Percentiles rank a stretch among this genome's conserved stretches.
These are phyloP conservation scores for Calliphora vomitoria DNA, from an alignment of 2,888 invertebrate species.

Conservation along the genomic window DNA sequence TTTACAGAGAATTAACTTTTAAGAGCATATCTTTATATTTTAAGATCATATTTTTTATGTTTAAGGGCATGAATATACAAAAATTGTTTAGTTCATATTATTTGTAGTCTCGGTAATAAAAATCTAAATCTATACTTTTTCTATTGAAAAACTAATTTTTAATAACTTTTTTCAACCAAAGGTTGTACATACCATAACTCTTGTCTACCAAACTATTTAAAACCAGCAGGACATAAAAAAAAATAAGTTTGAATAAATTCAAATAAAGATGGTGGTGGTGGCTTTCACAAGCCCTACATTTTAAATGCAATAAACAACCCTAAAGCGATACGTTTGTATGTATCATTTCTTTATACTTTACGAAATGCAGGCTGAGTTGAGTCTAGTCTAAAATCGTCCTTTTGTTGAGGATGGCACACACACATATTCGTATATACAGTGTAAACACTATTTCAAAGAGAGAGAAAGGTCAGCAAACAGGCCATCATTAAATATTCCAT, in stretches of 20 bases:
- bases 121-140: too few species aligned
- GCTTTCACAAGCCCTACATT: slow-evolving; percentile 59
- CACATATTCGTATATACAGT: background rate
- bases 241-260: slow-evolving; percentile 10
- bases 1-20: too few species aligned
- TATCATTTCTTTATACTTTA: slow-evolving; percentile 41
- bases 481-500: slow-evolving; percentile 67
- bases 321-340: slow-evolving; percentile 33
- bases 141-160: too few species aligned
- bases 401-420: slow-evolving; percentile 31
- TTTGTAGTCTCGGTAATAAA: too few species aligned
- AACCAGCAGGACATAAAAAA: slow-evolving; percentile 52
- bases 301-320: slow-evolving; percentile 67
- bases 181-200: slow-evolving; percentile 6
- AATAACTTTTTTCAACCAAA: background rate
- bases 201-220: slow-evolving; percentile 37
- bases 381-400: slow-evolving; percentile 56
- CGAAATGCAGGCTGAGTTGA: slow-evolving; percentile 45
- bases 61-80: too few species aligned
- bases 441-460: slow-evolving; percentile 4
- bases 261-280: slow-evolving; percentile 63
- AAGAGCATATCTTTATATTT: too few species aligned
- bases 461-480: slow-evolving; percentile 70
- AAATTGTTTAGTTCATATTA: too few species aligned
- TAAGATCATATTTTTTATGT: too few species aligned